Evolutionary conservation across 1,140 invertebrate species (phyloP).

Genomic region (Leptinotarsa texana): DNA sequence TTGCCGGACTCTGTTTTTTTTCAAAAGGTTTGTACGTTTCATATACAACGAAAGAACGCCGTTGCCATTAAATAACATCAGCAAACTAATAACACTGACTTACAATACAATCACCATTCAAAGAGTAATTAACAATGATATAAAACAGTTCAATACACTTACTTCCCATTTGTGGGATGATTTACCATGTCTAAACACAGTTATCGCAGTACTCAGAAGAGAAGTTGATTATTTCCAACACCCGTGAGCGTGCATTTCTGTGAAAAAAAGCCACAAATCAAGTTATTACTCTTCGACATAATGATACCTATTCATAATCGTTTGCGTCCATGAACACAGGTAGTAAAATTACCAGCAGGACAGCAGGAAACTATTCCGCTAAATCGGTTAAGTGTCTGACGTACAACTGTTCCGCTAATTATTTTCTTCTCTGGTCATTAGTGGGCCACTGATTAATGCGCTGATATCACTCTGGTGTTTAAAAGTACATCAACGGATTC

Average conservation of each 20-base stretch:
- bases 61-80: too few relatives aligned
- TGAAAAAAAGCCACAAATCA: slow-evolving; percentile 13
- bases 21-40: too few relatives aligned
- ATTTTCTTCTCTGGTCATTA: not conserved
- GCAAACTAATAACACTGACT: not conserved
- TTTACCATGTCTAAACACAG: slow-evolving; percentile 18
- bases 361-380: not conserved
- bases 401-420: not conserved
- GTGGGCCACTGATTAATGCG: not conserved
- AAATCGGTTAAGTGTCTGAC: not conserved
- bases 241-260: slow-evolving; percentile 10
- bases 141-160: slow-evolving; percentile 17
- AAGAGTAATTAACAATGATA: slow-evolving; percentile 3
- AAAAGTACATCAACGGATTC: too few relatives aligned
- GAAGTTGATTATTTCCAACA: slow-evolving; percentile 10
- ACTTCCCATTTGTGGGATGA: slow-evolving; percentile 16
- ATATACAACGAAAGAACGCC: too few relatives aligned
- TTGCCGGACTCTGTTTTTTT: too few relatives aligned
- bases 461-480: too few relatives aligned
- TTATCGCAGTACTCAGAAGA: not conserved
- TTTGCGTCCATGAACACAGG: slow-evolving; percentile 2
- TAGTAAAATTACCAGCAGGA: slow-evolving; percentile 2
- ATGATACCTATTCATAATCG: slow-evolving; percentile 18
- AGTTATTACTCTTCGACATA: slow-evolving; percentile 1
- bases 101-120: not conserved